Conservation (phyloP, 2,113 vertebrate genomes). For the Pelmatolapia mariae region DNA sequence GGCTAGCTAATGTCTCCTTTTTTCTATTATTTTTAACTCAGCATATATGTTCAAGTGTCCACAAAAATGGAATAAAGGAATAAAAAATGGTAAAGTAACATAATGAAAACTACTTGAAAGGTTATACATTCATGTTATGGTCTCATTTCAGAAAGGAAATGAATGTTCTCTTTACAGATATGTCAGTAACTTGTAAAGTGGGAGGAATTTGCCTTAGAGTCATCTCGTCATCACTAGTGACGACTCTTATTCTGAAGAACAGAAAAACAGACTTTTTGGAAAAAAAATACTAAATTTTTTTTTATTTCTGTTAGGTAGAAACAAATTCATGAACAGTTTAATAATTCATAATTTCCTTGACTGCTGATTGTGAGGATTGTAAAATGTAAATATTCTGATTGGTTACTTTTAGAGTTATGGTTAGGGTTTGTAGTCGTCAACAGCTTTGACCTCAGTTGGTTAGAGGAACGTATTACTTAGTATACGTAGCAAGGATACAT, state of each 20-base stretch:
- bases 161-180: neutral
- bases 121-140: neutral
- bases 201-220: neutral
- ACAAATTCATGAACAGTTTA: neutral
- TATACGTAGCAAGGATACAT: neutral
- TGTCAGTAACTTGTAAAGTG: neutral
- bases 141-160: neutral
- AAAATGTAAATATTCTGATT: neutral
- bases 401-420: accelerated
- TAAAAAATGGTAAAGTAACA: neutral
- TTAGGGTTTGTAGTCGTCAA: neutral
- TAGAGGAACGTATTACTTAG: neutral
- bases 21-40: neutral
- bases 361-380: neutral
- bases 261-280: neutral
- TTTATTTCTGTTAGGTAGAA: neutral
- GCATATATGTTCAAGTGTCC: neutral
- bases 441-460: neutral
- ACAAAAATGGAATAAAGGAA: neutral
- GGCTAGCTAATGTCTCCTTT: neutral
- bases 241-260: neutral
- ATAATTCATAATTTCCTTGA: neutral
- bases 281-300: neutral
- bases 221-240: neutral
- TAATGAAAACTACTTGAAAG: neutral